Conservation (phyloP, 2,113 vertebrate species). For the Nipponia nippon region DNA sequence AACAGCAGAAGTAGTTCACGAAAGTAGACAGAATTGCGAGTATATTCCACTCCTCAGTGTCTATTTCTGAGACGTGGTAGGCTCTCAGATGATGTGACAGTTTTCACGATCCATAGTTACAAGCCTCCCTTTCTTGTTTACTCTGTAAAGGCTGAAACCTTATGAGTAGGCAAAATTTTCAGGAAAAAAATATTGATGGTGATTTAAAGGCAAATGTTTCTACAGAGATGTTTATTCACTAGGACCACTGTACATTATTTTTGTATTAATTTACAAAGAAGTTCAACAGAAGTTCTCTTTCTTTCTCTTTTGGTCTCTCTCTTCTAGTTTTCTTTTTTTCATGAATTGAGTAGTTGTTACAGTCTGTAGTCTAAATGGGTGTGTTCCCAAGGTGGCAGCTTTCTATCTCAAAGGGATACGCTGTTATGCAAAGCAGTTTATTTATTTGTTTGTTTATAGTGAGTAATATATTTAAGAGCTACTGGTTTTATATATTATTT, state of each 20-base stretch:
- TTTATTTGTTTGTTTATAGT: background rate
- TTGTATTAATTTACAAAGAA: background rate
- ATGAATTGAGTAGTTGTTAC: background rate
- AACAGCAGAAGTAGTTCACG: background rate
- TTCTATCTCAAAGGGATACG: background rate
- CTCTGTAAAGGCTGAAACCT: background rate
- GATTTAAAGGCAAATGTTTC: background rate
- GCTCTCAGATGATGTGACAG: fast-evolving
- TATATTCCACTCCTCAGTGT: background rate
- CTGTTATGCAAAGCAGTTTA: background rate
- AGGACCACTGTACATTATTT: background rate
- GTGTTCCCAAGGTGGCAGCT: background rate
- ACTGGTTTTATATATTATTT: background rate
- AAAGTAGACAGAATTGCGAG: background rate
- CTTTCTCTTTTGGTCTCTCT: background rate
- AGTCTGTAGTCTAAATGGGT: background rate
- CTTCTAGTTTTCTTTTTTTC: background rate
- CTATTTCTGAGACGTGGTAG: background rate
- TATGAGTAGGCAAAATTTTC: background rate
- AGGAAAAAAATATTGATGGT: background rate
- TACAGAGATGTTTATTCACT: background rate
- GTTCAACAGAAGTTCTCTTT: background rate
- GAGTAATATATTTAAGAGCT: background rate
- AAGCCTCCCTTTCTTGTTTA: background rate
- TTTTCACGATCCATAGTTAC: background rate